These are phyloP conservation scores for Sebastes miniatus DNA, from an alignment of 2,797 vertebrate species.

Conservation along the genomic window DNA sequence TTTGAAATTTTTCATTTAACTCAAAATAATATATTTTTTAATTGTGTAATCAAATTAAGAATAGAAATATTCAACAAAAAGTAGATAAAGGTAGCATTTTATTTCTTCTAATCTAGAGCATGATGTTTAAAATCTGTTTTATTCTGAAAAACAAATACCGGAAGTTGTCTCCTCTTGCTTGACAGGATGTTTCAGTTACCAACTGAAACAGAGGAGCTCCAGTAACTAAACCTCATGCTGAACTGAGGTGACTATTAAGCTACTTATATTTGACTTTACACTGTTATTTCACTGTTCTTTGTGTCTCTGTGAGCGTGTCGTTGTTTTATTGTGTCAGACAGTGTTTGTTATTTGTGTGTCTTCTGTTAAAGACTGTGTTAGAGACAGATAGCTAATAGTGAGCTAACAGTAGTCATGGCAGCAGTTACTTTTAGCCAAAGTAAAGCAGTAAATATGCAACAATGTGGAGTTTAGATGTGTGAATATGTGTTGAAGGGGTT, in stretches of 20 bases:
- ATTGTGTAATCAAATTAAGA: accelerated
- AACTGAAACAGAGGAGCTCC: neutral
- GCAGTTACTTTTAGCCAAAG: neutral
- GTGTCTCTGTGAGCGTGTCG: neutral
- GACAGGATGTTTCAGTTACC: neutral
- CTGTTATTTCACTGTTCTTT: neutral
- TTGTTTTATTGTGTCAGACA: neutral
- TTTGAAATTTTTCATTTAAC: too few relatives aligned
- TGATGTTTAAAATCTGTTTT: neutral
- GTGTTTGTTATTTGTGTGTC: neutral
- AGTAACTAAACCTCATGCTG: slow-evolving; percentile 38
- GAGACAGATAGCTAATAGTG: slow-evolving; percentile 1
- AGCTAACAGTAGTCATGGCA: slow-evolving; percentile 19
- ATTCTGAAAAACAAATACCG: slow-evolving; percentile 1
- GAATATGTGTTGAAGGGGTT: accelerated
- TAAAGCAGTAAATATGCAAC: neutral
- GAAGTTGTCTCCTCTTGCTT: neutral
- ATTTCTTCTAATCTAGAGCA: neutral
- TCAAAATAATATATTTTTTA: neutral
- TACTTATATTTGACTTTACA: neutral
- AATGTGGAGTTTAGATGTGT: neutral
- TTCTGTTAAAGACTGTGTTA: neutral
- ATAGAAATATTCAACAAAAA: accelerated
- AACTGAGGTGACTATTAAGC: neutral
- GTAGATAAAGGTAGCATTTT: neutral